Base-by-base conservation (phyloP, 2,113 vertebrate species). In the Gavialis gangeticus region DNA sequence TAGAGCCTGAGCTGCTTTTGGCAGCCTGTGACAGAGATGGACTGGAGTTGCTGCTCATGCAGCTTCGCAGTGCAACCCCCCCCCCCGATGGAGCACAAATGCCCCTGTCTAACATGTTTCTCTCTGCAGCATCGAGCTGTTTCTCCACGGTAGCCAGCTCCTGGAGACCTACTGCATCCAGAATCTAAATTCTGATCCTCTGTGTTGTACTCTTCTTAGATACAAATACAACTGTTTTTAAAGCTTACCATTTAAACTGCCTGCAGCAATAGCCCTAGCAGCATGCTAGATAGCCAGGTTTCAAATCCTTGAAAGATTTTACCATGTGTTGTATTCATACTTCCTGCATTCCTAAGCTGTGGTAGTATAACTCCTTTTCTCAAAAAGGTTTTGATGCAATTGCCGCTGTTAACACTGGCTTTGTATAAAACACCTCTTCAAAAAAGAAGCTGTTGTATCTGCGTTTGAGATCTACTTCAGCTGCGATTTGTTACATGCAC, bases 351-450 rank as follows among this genome's bases (percentile, higher is more conserved):
- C 34, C 37, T 73, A 37, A 46, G 34, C 37, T 46, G 46, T 46
- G 22, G 21, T 46, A 34, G 37, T 73, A 46, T 37, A 19, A 73
- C 69, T 73, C 34, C 19, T 73, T 71, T 37, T 21, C 67, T 37
- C 67, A 24, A 37, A 22, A 30, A 71, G 12, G 16, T 10, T 93
- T 90, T 87, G 66, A 57, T 63, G 22, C 75, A 92, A 91, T 78
- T 89, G 59, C 46, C 6, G 30, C 90, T 92, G 69, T 89, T 79
- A 90, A 83, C 46, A 87, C 56, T 83, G 73, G 25, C 63, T 85
- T 2, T 91, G 92, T 96, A 87, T 59, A 93, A 83, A 62, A 60
- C 46, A 82, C 11, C 56, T 24, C 18, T 85, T 92, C 63, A 81
- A 84, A 94, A 84, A 89, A 58, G 15, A 77, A 79, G 55, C 19